Evolutionary conservation across 2,797 vertebrate genomes (phyloP).

Genomic region (Coilia nasus): DNA sequence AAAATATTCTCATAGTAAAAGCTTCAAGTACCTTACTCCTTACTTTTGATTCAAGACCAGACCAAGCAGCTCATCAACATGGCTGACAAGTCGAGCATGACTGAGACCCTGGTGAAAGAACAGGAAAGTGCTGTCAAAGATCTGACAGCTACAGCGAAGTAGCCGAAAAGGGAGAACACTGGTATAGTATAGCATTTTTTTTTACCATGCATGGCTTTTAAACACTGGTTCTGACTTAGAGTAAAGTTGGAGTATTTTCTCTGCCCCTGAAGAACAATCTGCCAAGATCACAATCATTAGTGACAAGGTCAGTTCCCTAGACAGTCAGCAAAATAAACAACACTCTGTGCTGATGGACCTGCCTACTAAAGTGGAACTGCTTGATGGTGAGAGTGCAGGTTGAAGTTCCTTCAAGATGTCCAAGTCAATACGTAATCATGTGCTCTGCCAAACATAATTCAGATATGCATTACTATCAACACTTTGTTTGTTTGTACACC

Average conservation of each 20-base stretch:
- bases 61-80: conserved; percentile 13
- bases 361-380: background rate
- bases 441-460: background rate
- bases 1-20: background rate
- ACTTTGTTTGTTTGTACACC: background rate
- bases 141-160: conserved; percentile 10
- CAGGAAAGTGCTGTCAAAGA: conserved; percentile 16
- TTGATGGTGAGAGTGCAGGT: background rate
- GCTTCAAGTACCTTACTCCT: background rate
- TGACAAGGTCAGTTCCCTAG: background rate
- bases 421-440: background rate
- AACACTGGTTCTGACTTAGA: background rate
- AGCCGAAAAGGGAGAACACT: background rate
- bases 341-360: background rate
- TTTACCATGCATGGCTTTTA: background rate
- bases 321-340: conserved; percentile 4
- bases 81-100: conserved; percentile 6
- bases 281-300: conserved; percentile 5
- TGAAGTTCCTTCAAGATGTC: background rate
- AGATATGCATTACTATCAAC: background rate
- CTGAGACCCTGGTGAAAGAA: conserved; percentile 14
- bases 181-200: background rate
- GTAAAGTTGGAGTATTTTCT: background rate
- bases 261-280: background rate
- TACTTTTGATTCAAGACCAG: conserved; percentile 13